Percentiles rank a stretch among this genome's conserved stretches.
Conservation (phyloP, 2,888 invertebrate species). For the Lithophane leautieri region DNA sequence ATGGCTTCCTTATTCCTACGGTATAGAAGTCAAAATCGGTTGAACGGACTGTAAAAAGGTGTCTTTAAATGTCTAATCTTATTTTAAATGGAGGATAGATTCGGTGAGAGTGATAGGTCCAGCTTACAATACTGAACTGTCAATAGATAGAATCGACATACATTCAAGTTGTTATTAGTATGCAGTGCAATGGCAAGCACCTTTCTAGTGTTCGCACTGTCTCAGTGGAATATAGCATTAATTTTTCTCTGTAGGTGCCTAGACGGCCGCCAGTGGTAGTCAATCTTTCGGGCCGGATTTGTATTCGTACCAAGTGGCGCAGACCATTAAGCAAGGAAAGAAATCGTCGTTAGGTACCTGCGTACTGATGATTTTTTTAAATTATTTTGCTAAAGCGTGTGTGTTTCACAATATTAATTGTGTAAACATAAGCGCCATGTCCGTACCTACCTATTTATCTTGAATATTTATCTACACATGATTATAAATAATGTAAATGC, state of each 20-base stretch:
- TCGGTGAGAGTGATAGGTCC: neutral
- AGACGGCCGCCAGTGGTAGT: slow-evolving; percentile 33
- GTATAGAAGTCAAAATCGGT: too few relatives aligned
- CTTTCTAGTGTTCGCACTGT: slow-evolving; percentile 56
- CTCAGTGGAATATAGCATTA: slow-evolving; percentile 65
- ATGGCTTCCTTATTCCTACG: too few relatives aligned
- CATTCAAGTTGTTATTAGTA: slow-evolving; percentile 38
- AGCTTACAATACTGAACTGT: slow-evolving; percentile 8
- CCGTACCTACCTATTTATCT: slow-evolving; percentile 17
- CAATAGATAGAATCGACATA: slow-evolving; percentile 44
- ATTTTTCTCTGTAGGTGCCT: slow-evolving; percentile 61
- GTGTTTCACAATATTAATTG: neutral
- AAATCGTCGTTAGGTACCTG: slow-evolving; percentile 20
- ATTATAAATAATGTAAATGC: slow-evolving; percentile 9
- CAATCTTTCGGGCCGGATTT: slow-evolving; percentile 37
- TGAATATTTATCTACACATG: neutral
- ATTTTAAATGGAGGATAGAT: too few relatives aligned
- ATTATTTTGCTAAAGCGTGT: neutral
- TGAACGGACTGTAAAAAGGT: too few relatives aligned
- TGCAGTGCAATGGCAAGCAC: slow-evolving; percentile 40
- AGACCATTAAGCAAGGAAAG: slow-evolving; percentile 24
- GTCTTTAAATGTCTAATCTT: too few relatives aligned
- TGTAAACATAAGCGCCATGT: neutral
- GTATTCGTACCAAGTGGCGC: slow-evolving; percentile 33
- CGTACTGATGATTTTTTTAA: slow-evolving; percentile 4